Conservation (phyloP, 2,113 vertebrate species). For the Myotis lucifugus region DNA sequence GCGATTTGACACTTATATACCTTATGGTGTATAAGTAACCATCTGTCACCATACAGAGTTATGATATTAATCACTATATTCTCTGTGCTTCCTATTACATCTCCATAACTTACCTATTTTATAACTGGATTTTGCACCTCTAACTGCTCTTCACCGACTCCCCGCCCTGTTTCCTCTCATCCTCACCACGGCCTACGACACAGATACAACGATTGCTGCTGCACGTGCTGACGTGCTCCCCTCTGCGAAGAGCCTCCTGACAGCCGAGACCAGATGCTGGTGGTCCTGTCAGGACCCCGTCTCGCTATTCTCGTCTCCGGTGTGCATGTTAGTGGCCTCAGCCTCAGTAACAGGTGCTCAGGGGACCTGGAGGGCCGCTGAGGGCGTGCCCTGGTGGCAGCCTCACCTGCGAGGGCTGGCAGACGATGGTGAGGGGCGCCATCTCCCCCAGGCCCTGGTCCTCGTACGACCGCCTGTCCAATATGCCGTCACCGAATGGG, state of each 20-base stretch:
- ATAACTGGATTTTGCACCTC: neutral
- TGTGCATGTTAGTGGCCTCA: neutral
- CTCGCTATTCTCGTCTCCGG: neutral
- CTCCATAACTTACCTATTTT: neutral
- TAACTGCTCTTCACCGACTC: neutral
- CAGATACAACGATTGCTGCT: neutral
- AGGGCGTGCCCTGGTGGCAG: accelerated
- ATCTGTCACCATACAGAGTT: neutral
- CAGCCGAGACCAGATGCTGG: neutral
- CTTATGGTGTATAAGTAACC: neutral
- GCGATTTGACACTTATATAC: neutral
- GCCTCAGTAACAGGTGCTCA: neutral
- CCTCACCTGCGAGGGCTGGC: slow-evolving; percentile 93
- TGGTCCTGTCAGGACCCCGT: accelerated
- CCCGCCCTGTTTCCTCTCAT: neutral
- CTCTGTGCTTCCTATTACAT: neutral
- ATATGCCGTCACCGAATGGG: slow-evolving; percentile 86
- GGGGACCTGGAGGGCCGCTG: too few species aligned
- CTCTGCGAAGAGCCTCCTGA: neutral
- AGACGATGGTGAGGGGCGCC: slow-evolving; percentile 89
- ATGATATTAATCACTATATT: neutral
- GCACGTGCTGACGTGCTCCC: neutral
- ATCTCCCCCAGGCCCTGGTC: slow-evolving; percentile 89
- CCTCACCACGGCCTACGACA: neutral
- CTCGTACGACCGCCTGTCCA: slow-evolving; percentile 91